Conservation (phyloP, 2,888 invertebrate species). For the Platycnemis pennipes region DNA sequence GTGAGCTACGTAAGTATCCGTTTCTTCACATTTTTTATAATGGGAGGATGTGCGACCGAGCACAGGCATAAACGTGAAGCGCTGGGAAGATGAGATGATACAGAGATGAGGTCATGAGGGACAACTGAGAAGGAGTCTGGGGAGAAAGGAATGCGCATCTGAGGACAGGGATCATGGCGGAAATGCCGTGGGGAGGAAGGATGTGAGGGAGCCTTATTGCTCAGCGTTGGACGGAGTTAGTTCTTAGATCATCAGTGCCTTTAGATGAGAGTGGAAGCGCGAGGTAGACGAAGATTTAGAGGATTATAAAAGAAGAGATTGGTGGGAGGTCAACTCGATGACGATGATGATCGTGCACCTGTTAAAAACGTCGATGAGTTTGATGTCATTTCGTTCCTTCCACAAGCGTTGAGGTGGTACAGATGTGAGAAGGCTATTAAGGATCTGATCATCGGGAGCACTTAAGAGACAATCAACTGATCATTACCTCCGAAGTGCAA, state of each 20-base stretch:
- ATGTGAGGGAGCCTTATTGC: not conserved
- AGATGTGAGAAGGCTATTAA: not conserved
- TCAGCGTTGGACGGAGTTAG: not conserved
- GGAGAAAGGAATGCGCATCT: not conserved
- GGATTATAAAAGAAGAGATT: not conserved
- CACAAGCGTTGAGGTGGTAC: not conserved
- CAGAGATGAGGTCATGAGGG: not conserved
- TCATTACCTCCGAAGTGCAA: not conserved
- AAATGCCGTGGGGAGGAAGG: not conserved
- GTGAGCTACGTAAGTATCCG: not conserved
- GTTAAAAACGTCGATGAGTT: not conserved
- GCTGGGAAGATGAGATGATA: not conserved
- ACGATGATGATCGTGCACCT: not conserved
- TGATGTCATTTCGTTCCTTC: not conserved
- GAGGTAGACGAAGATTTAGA: slow-evolving; percentile 18
- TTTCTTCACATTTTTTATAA: not conserved
- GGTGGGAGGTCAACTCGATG: not conserved
- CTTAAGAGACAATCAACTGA: not conserved
- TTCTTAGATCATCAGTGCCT: not conserved
- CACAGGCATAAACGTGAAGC: not conserved
- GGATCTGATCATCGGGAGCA: not conserved
- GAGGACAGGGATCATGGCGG: not conserved
- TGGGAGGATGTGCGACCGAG: not conserved
- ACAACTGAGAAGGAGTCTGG: not conserved
- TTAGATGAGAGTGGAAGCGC: not conserved